phyloP scores from a whole-genome alignment of 2,113 vertebrate species.

The Indicator indicator region DNA sequence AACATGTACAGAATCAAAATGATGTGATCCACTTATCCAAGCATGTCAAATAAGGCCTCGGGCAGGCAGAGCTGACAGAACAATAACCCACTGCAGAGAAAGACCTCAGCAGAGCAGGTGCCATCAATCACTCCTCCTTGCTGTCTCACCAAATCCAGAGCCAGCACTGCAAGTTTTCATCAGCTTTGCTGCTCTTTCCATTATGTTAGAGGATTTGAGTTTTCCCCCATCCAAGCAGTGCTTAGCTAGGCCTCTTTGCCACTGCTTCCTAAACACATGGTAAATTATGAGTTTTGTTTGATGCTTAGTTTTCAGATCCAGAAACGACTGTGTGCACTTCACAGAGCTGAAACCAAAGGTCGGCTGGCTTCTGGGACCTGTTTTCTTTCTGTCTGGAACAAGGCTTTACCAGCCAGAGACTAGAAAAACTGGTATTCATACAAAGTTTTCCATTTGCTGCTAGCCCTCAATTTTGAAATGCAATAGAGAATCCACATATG shows the following conservation, averaged over 20 bases:
- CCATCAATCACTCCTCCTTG: background rate
- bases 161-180: background rate
- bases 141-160: background rate
- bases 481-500: background rate
- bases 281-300: background rate
- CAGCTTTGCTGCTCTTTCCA: background rate
- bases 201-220: background rate
- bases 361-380: background rate
- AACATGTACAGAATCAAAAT: background rate
- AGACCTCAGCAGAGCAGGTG: background rate
- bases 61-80: constrained; percentile 29
- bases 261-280: background rate
- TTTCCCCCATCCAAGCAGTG: background rate
- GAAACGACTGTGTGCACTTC: background rate
- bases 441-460: background rate
- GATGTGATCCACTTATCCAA: background rate
- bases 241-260: background rate
- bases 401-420: background rate
- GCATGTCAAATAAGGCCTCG: background rate
- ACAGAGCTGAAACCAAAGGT: background rate
- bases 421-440: background rate
- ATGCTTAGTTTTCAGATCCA: background rate
- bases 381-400: background rate
- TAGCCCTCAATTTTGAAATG: background rate
- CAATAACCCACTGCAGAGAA: background rate